A percentile compares a stretch with the other conserved stretches of the same genome.
Evolutionary conservation across 2,797 vertebrate species (phyloP).

Genomic region (Acestrorhynchus altus): DNA sequence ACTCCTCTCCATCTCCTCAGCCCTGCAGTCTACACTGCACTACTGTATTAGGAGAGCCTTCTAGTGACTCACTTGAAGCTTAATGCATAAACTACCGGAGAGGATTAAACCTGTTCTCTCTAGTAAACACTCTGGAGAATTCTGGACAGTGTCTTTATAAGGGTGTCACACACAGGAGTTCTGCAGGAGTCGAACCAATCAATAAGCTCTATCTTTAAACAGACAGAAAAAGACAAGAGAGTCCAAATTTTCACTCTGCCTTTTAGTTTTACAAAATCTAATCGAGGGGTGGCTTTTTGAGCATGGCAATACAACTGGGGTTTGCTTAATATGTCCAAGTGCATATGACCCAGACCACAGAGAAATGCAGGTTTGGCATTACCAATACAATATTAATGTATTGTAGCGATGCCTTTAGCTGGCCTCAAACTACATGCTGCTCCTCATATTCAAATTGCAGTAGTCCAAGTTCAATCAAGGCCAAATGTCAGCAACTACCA

Average conservation of each 20-base stretch:
- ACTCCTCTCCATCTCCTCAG: slow-evolving; percentile 35
- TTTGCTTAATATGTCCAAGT: background rate
- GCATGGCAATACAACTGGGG: background rate
- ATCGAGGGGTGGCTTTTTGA: background rate
- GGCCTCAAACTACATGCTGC: background rate
- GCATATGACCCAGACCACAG: background rate
- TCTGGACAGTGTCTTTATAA: slow-evolving; percentile 66
- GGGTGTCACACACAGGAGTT: slow-evolving; percentile 51
- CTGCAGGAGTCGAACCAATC: background rate
- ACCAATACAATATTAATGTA: background rate
- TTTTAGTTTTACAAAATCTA: background rate
- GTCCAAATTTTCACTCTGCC: background rate
- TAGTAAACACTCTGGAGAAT: slow-evolving; percentile 62
- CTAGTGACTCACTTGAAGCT: slow-evolving; percentile 42
- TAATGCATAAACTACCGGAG: slow-evolving; percentile 46
- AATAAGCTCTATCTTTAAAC: slow-evolving; percentile 9
- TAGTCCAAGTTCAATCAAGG: background rate
- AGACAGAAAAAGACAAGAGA: background rate
- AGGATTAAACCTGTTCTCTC: slow-evolving; percentile 56
- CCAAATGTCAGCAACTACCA: background rate
- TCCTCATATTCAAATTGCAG: background rate
- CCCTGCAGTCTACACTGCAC: slow-evolving; percentile 4
- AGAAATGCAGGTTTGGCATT: background rate
- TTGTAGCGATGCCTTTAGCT: background rate
- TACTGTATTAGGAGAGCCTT: slow-evolving; percentile 50